These are phyloP conservation scores for Volucella inflata DNA, from an alignment of 2,888 invertebrate species.

Conservation along the genomic window DNA sequence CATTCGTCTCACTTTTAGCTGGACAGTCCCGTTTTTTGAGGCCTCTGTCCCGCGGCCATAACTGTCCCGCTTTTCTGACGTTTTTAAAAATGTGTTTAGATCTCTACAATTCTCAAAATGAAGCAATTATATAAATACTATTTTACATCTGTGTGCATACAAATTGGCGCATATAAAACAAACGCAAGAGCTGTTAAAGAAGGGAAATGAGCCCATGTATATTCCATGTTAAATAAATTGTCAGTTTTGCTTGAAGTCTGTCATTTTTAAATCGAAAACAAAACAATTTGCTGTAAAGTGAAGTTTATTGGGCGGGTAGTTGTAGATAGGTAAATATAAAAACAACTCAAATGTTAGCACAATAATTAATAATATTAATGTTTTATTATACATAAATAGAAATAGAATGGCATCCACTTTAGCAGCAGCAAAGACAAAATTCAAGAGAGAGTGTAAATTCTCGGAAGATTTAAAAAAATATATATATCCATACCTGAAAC, in stretches of 20 bases:
- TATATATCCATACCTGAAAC: slow-evolving; percentile 13
- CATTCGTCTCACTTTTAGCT: too few relatives aligned
- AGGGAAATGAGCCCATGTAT: background rate
- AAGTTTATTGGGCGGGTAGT: slow-evolving; percentile 10
- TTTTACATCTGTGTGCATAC: slow-evolving; percentile 6
- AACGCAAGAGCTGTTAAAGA: slow-evolving; percentile 9
- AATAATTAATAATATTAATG: background rate
- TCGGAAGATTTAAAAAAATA: slow-evolving; percentile 21
- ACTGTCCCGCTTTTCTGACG: slow-evolving; percentile 18
- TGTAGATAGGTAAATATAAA: slow-evolving; percentile 15
- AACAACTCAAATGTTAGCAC: slow-evolving; percentile 10
- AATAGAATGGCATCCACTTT: slow-evolving; percentile 17
- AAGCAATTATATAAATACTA: slow-evolving; percentile 16
- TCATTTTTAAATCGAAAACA: too few relatives aligned
- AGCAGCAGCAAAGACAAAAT: slow-evolving; percentile 10
- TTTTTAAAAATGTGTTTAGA: slow-evolving; percentile 17
- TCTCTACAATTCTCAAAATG: slow-evolving; percentile 16
- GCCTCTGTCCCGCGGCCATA: slow-evolving; percentile 18
- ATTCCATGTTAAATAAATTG: slow-evolving; percentile 7
- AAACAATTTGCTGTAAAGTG: slow-evolving; percentile 5
- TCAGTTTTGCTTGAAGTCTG: slow-evolving; percentile 14
- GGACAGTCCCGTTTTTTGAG: too few relatives aligned
- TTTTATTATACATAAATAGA: slow-evolving; percentile 17
- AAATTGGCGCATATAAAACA: slow-evolving; percentile 18
- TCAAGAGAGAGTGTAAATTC: slow-evolving; percentile 15